phyloP scores from a whole-genome alignment of 2,113 vertebrate species.

The Procavia capensis region DNA sequence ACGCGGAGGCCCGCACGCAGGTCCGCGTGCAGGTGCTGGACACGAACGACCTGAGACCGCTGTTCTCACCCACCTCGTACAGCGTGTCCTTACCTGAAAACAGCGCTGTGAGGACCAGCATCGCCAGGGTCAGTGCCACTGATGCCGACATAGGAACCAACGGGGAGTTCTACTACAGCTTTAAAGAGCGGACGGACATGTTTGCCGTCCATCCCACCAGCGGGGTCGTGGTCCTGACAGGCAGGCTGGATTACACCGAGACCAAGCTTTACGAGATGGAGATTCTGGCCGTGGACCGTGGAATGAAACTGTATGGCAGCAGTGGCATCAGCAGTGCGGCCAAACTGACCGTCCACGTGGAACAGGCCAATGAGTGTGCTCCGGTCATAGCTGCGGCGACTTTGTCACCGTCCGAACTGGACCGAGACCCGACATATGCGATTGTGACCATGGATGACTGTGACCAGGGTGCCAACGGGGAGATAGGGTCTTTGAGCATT shows the following conservation, averaged over 20 bases:
- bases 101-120: conserved; percentile 94
- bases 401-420: conserved; percentile 89
- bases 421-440: conserved; percentile 93
- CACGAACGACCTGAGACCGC: conserved; percentile 97
- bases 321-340: conserved; percentile 99
- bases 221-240: conserved; percentile 94
- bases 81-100: conserved; percentile 96
- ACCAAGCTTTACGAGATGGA: conserved; percentile 94
- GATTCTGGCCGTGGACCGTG: conserved; percentile 96
- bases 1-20: conserved; percentile 91
- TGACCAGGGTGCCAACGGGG: conserved; percentile 94
- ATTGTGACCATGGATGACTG: conserved; percentile 94
- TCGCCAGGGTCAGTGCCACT: conserved; percentile 95
- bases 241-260: conserved; percentile 93
- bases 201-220: conserved; percentile 98
- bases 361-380: conserved; percentile 94
- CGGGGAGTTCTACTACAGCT: conserved; percentile 99
- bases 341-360: conserved; percentile 92
- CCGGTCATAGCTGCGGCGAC: conserved; percentile 92
- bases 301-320: conserved; percentile 97
- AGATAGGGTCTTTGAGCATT: conserved; percentile 95
- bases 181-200: conserved; percentile 96
- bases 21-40: conserved; percentile 96
- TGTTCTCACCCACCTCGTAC: conserved; percentile 98
- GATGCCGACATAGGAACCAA: conserved; percentile 99